Conservation (phyloP, 64 coral and sea anemone species). For the Pocillopora damicornis region DNA sequence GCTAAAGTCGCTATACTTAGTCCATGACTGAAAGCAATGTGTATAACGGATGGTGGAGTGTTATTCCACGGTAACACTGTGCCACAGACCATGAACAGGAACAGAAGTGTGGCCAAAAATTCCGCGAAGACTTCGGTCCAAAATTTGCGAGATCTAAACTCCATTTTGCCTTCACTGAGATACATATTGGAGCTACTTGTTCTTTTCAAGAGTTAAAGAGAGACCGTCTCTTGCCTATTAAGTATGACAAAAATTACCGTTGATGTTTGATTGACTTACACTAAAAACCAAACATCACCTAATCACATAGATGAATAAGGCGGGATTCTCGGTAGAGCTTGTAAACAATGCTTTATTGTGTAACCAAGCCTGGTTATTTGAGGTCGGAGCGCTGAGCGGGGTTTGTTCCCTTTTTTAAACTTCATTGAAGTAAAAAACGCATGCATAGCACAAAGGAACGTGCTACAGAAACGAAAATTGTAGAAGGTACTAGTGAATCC, state of each 20-base stretch:
- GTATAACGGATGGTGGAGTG: slow-evolving; percentile 22
- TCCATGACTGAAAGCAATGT: slow-evolving; percentile 54
- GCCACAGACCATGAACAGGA: slow-evolving; percentile 51
- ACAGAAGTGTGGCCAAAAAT: slow-evolving; percentile 30
- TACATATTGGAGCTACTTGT: background rate
- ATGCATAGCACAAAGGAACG: no score
- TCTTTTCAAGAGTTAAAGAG: background rate
- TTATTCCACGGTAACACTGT: slow-evolving; percentile 31
- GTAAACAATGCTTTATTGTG: no score
- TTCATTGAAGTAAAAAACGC: no score
- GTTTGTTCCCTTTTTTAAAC: no score
- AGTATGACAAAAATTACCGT: background rate
- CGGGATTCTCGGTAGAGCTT: no score
- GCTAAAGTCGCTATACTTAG: slow-evolving; percentile 38
- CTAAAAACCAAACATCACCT: background rate
- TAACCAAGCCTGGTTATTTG: no score
- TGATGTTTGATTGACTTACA: background rate
- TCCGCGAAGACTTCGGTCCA: slow-evolving; percentile 46
- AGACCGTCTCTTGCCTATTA: background rate
- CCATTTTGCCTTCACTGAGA: background rate
- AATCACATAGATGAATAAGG: no score
- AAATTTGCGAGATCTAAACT: slow-evolving; percentile 15
- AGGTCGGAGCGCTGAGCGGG: no score
- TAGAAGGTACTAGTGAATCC: no score
- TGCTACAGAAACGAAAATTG: no score